A percentile compares a stretch with the other conserved stretches of the same genome.
These are phyloP conservation scores for Florisuga fusca DNA, from an alignment of 2,797 vertebrate genomes.

Conservation along the genomic window DNA sequence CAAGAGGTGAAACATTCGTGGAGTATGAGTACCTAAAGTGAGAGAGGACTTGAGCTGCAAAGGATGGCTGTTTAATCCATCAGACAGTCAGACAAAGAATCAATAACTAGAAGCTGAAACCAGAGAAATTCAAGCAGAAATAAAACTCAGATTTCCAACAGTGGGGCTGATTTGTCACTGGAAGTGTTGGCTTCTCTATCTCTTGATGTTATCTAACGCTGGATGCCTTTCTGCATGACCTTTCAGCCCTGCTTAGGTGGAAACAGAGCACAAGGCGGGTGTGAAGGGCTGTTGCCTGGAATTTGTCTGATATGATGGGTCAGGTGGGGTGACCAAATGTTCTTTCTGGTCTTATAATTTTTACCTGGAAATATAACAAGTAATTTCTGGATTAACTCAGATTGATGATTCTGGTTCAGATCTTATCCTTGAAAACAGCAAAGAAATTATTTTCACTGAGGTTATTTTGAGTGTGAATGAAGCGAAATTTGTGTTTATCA, in stretches of 20 bases:
- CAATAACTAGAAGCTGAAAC: constrained; percentile 49
- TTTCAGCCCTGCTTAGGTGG: background rate
- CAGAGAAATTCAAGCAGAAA: constrained; percentile 41
- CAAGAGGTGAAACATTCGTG: constrained; percentile 48
- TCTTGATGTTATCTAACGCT: background rate
- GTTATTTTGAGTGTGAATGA: constrained; percentile 10
- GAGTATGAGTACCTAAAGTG: constrained; percentile 11
- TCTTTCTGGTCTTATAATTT: background rate
- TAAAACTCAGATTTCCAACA: background rate
- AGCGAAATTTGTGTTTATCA: constrained; percentile 19
- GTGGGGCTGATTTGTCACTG: constrained; percentile 19
- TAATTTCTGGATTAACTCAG: constrained; percentile 28
- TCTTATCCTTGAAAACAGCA: constrained; percentile 1
- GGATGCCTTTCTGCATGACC: constrained; percentile 19
- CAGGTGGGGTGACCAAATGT: background rate
- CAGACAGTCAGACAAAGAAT: constrained; percentile 22
- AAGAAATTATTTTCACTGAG: background rate
- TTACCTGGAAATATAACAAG: background rate
- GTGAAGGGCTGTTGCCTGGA: background rate
- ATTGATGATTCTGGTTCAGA: background rate
- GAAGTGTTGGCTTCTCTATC: constrained; percentile 4
- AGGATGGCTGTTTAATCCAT: constrained; percentile 42
- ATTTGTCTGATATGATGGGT: background rate
- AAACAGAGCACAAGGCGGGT: background rate
- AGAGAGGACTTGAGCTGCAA: constrained; percentile 5